phyloP scores from a whole-genome alignment of 2,888 invertebrate species.

The Dione juno region DNA sequence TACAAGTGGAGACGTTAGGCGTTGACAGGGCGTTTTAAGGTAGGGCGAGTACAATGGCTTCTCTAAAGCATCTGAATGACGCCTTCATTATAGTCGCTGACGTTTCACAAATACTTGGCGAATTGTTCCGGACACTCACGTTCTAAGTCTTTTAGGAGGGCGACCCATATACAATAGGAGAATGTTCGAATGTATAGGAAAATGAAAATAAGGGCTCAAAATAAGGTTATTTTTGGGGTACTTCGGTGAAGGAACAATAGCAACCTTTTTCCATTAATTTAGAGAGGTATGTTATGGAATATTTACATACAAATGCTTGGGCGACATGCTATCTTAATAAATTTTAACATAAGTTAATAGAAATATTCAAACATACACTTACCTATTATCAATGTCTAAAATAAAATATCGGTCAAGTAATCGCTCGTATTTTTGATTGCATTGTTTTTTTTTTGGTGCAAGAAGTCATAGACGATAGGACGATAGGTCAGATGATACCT shows the following conservation, averaged over 20 bases:
- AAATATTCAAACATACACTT: neutral
- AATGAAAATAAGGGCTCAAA: constrained; percentile 1
- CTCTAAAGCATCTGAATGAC: constrained; percentile 67
- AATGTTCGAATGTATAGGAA: constrained; percentile 8
- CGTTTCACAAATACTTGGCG: constrained; percentile 66
- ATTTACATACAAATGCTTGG: neutral
- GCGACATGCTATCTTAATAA: neutral
- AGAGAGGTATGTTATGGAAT: neutral
- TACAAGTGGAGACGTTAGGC: constrained; percentile 27
- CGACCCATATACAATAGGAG: constrained; percentile 12
- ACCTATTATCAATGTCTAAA: no score
- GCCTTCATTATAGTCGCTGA: constrained; percentile 72
- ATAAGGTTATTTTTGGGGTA: neutral
- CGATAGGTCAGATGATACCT: no score
- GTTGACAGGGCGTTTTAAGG: constrained; percentile 37
- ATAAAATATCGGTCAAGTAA: no score
- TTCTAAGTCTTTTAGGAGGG: constrained; percentile 22
- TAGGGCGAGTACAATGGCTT: constrained; percentile 62
- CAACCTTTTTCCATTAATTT: neutral
- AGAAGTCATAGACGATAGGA: no score
- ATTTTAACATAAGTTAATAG: neutral
- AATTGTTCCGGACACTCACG: constrained; percentile 55
- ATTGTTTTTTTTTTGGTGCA: no score
- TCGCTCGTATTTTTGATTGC: no score
- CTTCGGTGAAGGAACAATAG: neutral